Evolutionary conservation across 1,140 invertebrate genomes (phyloP).

Genomic region (Ericerus pela): DNA sequence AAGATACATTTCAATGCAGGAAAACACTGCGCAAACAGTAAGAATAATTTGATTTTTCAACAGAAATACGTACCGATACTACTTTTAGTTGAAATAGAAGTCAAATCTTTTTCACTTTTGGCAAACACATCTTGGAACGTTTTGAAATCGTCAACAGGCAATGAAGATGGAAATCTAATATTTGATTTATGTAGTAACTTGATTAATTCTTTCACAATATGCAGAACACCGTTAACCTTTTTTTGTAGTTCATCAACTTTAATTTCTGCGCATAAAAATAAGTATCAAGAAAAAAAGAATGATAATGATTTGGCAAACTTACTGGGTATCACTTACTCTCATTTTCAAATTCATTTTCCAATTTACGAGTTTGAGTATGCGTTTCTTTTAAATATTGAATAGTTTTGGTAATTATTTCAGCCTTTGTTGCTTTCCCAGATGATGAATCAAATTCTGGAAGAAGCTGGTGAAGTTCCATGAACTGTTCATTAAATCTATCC

Average conservation of each 20-base stretch:
- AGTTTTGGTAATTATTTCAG: slow-evolving; percentile 33
- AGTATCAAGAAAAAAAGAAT: slow-evolving; percentile 13
- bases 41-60: too few species aligned
- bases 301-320: slow-evolving; percentile 14
- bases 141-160: neutral
- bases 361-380: slow-evolving; percentile 31
- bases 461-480: slow-evolving; percentile 32
- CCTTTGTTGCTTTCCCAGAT: slow-evolving; percentile 22
- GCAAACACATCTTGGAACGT: neutral
- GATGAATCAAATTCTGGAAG: slow-evolving; percentile 36
- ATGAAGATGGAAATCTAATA: neutral
- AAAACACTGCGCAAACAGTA: too few species aligned
- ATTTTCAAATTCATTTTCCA: slow-evolving; percentile 20
- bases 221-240: slow-evolving; percentile 31
- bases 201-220: slow-evolving; percentile 32
- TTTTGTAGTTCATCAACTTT: slow-evolving; percentile 31
- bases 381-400: slow-evolving; percentile 33
- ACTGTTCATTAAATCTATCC: slow-evolving; percentile 34
- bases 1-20: too few species aligned
- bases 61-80: too few species aligned
- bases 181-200: neutral
- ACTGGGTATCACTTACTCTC: slow-evolving; percentile 16
- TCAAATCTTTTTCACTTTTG: too few species aligned
- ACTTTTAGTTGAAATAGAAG: too few species aligned
- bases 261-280: slow-evolving; percentile 22